Base-by-base conservation (phyloP, 2,797 vertebrate species). In the Eremophila alpestris region DNA sequence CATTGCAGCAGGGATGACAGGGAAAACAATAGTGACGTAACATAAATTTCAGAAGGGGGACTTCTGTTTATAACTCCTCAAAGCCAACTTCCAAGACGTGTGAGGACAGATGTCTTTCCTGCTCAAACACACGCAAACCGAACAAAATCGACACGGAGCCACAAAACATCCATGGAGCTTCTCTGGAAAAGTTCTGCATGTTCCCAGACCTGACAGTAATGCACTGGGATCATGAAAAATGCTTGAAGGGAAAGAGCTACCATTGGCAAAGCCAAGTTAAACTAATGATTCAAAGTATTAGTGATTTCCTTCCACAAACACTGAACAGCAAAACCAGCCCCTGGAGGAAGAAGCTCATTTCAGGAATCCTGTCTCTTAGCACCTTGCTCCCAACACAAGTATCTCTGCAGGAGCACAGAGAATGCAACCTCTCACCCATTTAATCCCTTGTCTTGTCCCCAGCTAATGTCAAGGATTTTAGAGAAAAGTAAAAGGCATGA, bases 61-160 rank as follows among this genome's bases (percentile, higher is more conserved):
- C 23, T 71, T 68, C n/a, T 8, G 16, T 13, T 55, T 62, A 38
- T 8, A 16, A 6, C 9, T 52, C 46, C 38, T 55, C 69, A 52
- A 60, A 90, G 59, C 23, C 45, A 59, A 2, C 40, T 64, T 43
- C 30, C 49, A 69, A 65, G 58, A 45, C 45, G 11, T 3, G 27
- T 29, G 38, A 87, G 64, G 16, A 71, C 1, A 5, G 27, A 82
- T 52, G 49, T 4, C 74, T 55, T 43, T 52, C 64, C 74, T 46
- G 13, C 24, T 74, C 32, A 34, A 38, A 54, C 11, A 18, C 0
- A 2, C 0, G 0, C 26, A n/a, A 40, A 62, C 8, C 2, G 9
- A 74, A n/a, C 56, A 54, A 36, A 13, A 68, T 17, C 0, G 1
- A 60, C 41, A 46, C 0, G 0, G 54, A 58, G 65, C 29, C 54